Evolutionary conservation across 2,797 vertebrate species (phyloP).

Genomic region (Aythya fuligula): DNA sequence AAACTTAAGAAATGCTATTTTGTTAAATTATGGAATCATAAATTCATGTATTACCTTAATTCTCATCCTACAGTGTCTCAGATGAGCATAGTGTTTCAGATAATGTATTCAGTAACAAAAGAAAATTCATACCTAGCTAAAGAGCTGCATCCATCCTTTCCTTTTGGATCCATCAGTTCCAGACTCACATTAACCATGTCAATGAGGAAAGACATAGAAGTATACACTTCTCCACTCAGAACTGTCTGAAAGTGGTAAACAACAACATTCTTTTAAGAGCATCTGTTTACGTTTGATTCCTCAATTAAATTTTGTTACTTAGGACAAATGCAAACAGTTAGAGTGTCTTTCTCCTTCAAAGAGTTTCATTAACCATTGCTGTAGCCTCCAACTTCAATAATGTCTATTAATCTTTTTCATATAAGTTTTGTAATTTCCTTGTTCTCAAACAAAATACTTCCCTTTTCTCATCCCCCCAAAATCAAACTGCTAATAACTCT

Average conservation of each 20-base stretch:
- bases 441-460: too few species aligned
- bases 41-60: background rate
- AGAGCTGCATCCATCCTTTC: conserved; percentile 80
- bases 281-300: background rate
- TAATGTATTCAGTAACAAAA: background rate
- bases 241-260: conserved; percentile 86
- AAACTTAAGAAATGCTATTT: background rate
- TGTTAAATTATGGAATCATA: background rate
- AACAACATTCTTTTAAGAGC: background rate
- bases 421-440: too few species aligned
- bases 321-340: background rate
- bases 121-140: conserved; percentile 78
- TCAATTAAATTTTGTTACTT: background rate
- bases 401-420: too few species aligned
- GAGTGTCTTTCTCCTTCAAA: background rate
- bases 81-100: rapidly evolving
- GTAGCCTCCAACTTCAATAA: too few species aligned
- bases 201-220: conserved; percentile 89
- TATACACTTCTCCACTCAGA: conserved; percentile 94
- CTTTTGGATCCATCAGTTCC: conserved; percentile 87
- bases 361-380: background rate
- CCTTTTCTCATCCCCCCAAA: too few species aligned
- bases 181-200: conserved; percentile 97
- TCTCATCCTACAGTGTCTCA: background rate
- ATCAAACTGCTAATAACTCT: too few species aligned